phyloP scores from a whole-genome alignment of 2,888 invertebrate species.

The Parnassius glacialis region DNA sequence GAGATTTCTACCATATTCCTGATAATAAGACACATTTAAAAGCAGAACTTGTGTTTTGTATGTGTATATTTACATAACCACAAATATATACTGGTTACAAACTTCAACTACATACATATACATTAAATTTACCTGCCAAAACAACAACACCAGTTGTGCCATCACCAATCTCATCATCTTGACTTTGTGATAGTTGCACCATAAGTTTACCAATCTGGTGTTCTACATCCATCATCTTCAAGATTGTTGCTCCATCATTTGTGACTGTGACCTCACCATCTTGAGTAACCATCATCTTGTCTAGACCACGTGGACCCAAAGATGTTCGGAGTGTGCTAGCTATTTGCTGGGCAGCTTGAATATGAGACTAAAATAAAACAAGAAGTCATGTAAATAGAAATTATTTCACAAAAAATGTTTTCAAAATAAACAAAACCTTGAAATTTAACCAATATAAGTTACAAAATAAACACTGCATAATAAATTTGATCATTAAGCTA shows the following conservation, averaged over 20 bases:
- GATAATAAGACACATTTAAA: too few species aligned
- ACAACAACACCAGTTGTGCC: constrained; percentile 99
- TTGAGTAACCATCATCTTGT: constrained; percentile 97
- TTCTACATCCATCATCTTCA: constrained; percentile 99
- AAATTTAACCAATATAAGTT: too few species aligned
- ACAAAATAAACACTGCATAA: too few species aligned
- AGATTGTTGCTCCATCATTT: constrained; percentile 99
- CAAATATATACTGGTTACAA: too few species aligned
- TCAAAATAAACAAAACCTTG: too few species aligned
- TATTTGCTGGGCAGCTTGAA: constrained; percentile 96
- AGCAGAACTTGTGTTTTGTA: too few species aligned
- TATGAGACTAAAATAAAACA: constrained; percentile 90
- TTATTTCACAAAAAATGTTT: too few species aligned
- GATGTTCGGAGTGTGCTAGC: constrained; percentile 95
- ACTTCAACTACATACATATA: too few species aligned
- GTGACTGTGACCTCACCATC: constrained; percentile 99
- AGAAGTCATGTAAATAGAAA: not conserved
- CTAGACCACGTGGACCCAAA: constrained; percentile 97
- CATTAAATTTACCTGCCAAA: constrained; percentile 75
- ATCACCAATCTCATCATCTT: constrained; percentile 99
- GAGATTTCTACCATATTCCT: too few species aligned
- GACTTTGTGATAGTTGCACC: constrained; percentile 98
- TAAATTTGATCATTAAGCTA: too few species aligned
- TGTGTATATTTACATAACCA: too few species aligned
- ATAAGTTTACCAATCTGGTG: constrained; percentile 98